Conservation (phyloP, 2,888 invertebrate genomes). For the Congeria kusceri region DNA sequence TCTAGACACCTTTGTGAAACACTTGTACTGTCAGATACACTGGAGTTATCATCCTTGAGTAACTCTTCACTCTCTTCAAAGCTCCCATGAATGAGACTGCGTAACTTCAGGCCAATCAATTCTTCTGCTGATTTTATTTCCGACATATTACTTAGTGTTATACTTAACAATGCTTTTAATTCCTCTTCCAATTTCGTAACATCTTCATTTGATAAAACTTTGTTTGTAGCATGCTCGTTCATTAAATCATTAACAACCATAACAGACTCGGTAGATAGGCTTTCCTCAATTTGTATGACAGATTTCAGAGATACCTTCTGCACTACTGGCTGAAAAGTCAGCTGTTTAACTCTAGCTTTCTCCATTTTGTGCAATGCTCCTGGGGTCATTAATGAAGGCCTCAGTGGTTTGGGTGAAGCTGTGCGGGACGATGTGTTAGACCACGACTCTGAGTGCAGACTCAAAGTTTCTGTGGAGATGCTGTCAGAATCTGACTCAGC, state of each 20-base stretch:
- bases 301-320: slow-evolving; percentile 16
- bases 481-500: slow-evolving; percentile 38
- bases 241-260: slow-evolving; percentile 61
- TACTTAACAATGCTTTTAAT: slow-evolving; percentile 67
- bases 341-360: slow-evolving; percentile 6
- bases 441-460: slow-evolving; percentile 24
- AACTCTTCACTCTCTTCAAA: slow-evolving; percentile 12
- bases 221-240: slow-evolving; percentile 57
- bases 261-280: slow-evolving; percentile 39
- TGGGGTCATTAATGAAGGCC: slow-evolving; percentile 29
- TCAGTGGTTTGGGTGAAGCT: slow-evolving; percentile 40
- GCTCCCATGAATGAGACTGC: slow-evolving; percentile 20
- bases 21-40: too few relatives aligned
- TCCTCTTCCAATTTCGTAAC: slow-evolving; percentile 63
- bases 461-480: slow-evolving; percentile 9
- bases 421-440: slow-evolving; percentile 43
- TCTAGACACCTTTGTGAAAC: too few relatives aligned
- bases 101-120: slow-evolving; percentile 46
- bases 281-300: slow-evolving; percentile 29
- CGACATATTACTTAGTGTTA: slow-evolving; percentile 63
- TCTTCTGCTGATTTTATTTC: slow-evolving; percentile 50
- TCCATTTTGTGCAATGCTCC: slow-evolving; percentile 27
- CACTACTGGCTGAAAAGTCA: slow-evolving; percentile 4
- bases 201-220: slow-evolving; percentile 41
- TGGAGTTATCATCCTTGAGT: not conserved